Conservation (phyloP, 2,888 invertebrate species). For the Machimus atricapillus region DNA sequence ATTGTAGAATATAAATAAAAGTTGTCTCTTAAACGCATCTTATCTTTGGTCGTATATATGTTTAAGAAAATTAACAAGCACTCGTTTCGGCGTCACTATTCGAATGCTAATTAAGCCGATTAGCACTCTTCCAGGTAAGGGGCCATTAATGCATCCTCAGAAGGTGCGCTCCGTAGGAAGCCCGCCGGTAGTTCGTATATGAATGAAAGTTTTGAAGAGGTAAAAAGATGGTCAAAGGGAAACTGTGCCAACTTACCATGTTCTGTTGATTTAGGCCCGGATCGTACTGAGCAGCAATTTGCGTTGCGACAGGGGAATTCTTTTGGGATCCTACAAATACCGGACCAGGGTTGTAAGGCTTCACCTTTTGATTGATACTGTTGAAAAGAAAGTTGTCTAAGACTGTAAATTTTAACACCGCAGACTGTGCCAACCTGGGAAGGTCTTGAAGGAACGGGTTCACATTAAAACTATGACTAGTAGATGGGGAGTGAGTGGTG, state of each 20-base stretch:
- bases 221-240: neutral
- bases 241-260: slow-evolving; percentile 46
- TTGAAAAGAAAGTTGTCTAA: slow-evolving; percentile 1
- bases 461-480: slow-evolving; percentile 59
- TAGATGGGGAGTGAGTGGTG: slow-evolving; percentile 57
- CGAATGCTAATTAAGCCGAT: neutral
- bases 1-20: neutral
- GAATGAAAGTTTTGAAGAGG: neutral
- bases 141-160: neutral
- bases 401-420: neutral
- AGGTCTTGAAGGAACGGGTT: slow-evolving; percentile 57
- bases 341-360: slow-evolving; percentile 41
- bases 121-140: neutral
- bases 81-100: neutral
- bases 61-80: neutral
- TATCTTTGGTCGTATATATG: neutral
- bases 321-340: slow-evolving; percentile 43
- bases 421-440: slow-evolving; percentile 55
- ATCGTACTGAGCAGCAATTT: slow-evolving; percentile 60
- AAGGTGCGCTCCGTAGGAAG: neutral
- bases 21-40: neutral
- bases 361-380: slow-evolving; percentile 14
- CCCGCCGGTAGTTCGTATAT: neutral
- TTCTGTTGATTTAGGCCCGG: slow-evolving; percentile 54
- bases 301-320: slow-evolving; percentile 49